Percentiles rank a stretch among this genome's conserved stretches.
phyloP scores from a whole-genome alignment of 92 coral and sea anemone genomes.

The Umimayanthus kanabou region DNA sequence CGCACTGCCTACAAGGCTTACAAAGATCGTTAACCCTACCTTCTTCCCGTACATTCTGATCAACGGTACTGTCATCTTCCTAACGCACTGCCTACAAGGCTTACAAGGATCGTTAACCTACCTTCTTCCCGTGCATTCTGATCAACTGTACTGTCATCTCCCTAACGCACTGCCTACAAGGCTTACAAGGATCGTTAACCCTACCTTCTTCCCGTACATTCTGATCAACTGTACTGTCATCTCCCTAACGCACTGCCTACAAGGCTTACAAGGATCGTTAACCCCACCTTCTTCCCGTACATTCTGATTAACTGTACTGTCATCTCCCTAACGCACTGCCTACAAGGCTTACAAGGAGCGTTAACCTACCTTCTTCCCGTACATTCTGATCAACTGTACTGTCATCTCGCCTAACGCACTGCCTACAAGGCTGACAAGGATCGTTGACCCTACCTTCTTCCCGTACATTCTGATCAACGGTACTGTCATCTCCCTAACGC shows the following conservation, averaged over 20 bases:
- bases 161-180: not conserved
- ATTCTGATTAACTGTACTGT: constrained; percentile 83
- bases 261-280: not conserved
- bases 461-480: too few species aligned
- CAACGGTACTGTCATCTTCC: constrained; percentile 61
- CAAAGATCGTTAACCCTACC: constrained; percentile 42
- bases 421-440: too few species aligned
- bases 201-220: constrained; percentile 87
- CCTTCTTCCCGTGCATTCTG: constrained; percentile 90
- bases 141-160: constrained; percentile 68
- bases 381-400: not conserved
- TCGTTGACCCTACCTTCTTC: too few species aligned
- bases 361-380: not conserved
- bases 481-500: not conserved
- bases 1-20: not conserved
- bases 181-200: not conserved
- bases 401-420: too few species aligned
- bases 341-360: too few species aligned
- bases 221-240: constrained; percentile 76
- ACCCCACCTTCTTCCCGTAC: constrained; percentile 83
- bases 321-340: not conserved
- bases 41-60: constrained; percentile 87
- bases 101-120: not conserved
- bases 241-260: not conserved
- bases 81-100: not conserved